A percentile compares a stretch with the other conserved stretches of the same genome.
Evolutionary conservation across 2,888 invertebrate species (phyloP).

Genomic region (Caenorhabditis sp.): DNA sequence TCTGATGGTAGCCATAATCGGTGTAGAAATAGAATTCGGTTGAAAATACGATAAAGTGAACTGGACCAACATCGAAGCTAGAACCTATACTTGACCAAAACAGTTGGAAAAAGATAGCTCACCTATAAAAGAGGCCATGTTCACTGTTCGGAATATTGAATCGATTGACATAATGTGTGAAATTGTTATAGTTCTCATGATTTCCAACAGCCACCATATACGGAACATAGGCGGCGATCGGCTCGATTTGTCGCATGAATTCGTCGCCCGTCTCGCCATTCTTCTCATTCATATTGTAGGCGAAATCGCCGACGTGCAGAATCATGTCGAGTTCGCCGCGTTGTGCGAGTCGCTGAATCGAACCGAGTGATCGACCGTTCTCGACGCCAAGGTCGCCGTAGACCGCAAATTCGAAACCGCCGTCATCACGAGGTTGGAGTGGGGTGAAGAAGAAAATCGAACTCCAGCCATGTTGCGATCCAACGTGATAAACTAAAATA

Average conservation of each 20-base stretch:
- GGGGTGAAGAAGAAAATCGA: conserved; percentile 59
- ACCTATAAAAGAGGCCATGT: conserved; percentile 70
- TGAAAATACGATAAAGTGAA: conserved; percentile 88
- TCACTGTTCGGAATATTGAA: conserved; percentile 84
- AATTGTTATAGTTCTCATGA: conserved; percentile 72
- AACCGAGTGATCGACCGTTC: conserved; percentile 85
- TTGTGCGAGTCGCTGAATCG: conserved; percentile 85
- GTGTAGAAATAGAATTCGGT: conserved; percentile 94
- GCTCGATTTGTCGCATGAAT: conserved; percentile 86
- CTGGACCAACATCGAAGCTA: conserved; percentile 88
- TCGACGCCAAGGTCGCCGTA: conserved; percentile 69
- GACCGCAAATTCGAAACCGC: conserved; percentile 47
- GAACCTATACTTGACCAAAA: too few relatives aligned
- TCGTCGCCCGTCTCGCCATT: conserved; percentile 85
- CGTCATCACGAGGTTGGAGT: conserved; percentile 39
- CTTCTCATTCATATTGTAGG: conserved; percentile 87
- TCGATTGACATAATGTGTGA: conserved; percentile 88
- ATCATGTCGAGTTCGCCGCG: conserved; percentile 73
- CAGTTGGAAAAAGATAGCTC: too few relatives aligned
- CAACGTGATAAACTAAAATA: conserved; percentile 53
- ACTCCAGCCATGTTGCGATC: conserved; percentile 57
- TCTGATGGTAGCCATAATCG: conserved; percentile 83
- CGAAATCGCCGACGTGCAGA: conserved; percentile 80
- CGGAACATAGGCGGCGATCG: conserved; percentile 86
- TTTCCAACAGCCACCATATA: conserved; percentile 84